Base-by-base conservation (phyloP, 2,113 vertebrate genomes). In the Helogale parvula region DNA sequence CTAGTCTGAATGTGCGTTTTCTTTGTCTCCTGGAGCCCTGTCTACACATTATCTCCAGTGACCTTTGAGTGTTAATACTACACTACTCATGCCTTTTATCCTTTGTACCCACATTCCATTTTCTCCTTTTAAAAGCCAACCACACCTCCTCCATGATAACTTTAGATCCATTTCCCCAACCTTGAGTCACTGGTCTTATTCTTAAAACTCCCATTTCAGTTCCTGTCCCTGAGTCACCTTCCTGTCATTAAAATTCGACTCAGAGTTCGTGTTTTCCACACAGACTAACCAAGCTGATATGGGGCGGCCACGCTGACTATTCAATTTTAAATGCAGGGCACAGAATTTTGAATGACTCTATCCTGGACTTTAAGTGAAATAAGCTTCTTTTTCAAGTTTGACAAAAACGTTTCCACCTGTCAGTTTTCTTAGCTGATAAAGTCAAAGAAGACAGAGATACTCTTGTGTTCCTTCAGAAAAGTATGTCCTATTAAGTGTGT, bases 111-210 rank as follows among this genome's bases (percentile, higher is more conserved):
- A 94, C n/a, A 76, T 92, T 84, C 76, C 81, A 50, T 13, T 80
- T 72, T 95, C 69, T 86, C 35, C 35, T 86, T 85, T 82, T 50
- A 82, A 91, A 97, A 93, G 60, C 16, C 81, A 94, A 63, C 19
- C 52, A 71, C 31, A 93, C 63, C 71, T 94, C n/a, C 38, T 85
- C 89, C 71, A 41, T 33, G 65, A 66, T 60, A 74, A 86, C 84
- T 92, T 79, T 69, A 88, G 63, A 35, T 87, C 41, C 27, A 68
- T 79, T 94, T 74, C 47, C 63, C 52, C 38, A 89, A 60, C 19
- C 35, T 71, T 50, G 88, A 97, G 35, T 97, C 85, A 97, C 79
- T 50, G 52, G 45, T 82, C 95, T 96, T 92, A 72, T 96, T 97
- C 87, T 93, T 92, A 45, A 89, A 89, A 81, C 35, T 83, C 45